Conservation (phyloP, 2,888 invertebrate species). For the Hypsopygia costalis region DNA sequence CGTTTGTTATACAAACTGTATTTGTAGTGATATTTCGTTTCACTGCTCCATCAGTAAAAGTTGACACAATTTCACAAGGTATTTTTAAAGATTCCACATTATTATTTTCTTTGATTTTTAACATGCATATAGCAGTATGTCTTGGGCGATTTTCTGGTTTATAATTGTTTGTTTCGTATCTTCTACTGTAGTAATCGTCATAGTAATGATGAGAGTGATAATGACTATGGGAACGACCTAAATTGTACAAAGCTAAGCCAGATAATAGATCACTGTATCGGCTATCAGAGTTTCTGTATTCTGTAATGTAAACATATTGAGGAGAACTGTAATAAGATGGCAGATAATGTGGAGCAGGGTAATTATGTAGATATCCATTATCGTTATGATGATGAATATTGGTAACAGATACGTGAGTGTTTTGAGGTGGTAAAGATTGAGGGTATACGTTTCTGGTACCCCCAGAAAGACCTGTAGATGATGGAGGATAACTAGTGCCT, state of each 20-base stretch:
- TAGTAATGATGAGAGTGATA: conserved; percentile 58
- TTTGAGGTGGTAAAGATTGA: background rate
- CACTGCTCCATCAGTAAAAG: conserved; percentile 51
- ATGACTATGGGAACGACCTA: conserved; percentile 58
- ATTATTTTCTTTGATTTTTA: conserved; percentile 54
- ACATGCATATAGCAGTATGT: conserved; percentile 48
- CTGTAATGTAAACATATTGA: conserved; percentile 56
- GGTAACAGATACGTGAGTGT: conserved; percentile 14
- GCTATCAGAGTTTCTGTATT: conserved; percentile 62
- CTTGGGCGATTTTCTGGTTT: conserved; percentile 26
- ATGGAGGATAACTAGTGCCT: no score
- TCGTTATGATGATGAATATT: conserved; percentile 12
- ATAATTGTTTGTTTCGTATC: conserved; percentile 35
- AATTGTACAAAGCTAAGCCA: conserved; percentile 62
- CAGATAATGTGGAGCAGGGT: conserved; percentile 10
- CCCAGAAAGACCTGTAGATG: conserved; percentile 21
- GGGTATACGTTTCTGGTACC: background rate
- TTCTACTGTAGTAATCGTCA: conserved; percentile 59
- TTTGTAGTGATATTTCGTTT: conserved; percentile 23
- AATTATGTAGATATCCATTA: conserved; percentile 13
- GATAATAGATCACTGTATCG: conserved; percentile 60
- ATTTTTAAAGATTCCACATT: conserved; percentile 48
- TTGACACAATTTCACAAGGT: conserved; percentile 71
- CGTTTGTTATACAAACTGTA: conserved; percentile 45
- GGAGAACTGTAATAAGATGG: conserved; percentile 50